Conservation (phyloP, 2,113 vertebrate species). For the Morone chrysops region DNA sequence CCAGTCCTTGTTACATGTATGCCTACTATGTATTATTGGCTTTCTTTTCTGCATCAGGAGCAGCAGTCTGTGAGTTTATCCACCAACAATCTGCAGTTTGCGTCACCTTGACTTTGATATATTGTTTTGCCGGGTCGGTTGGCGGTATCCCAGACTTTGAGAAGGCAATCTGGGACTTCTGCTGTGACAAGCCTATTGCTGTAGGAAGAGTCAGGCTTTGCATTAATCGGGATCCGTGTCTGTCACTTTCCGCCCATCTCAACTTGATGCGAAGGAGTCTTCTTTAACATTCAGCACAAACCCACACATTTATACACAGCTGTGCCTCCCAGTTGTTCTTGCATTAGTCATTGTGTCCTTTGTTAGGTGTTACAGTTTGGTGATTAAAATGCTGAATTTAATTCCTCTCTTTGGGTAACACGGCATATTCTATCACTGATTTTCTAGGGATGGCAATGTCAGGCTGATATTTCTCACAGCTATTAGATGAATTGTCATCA, state of each 20-base stretch:
- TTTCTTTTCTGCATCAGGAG: neutral
- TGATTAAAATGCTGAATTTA: neutral
- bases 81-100: neutral
- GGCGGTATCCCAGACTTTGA: constrained; percentile 16
- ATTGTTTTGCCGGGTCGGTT: constrained; percentile 39
- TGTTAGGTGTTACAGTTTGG: neutral
- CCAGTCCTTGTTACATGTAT: no score
- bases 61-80: neutral
- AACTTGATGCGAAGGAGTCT: neutral
- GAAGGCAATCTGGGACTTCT: constrained; percentile 14
- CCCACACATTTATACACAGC: constrained; percentile 8
- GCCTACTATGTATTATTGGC: neutral
- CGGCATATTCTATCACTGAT: neutral
- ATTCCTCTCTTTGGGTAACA: neutral
- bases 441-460: neutral
- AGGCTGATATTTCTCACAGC: neutral
- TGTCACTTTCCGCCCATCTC: neutral
- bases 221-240: constrained; percentile 6
- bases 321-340: neutral
- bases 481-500: neutral
- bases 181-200: constrained; percentile 32
- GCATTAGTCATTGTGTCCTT: constrained; percentile 3
- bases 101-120: constrained; percentile 48
- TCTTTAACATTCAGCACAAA: neutral
- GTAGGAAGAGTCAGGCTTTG: constrained; percentile 1